phyloP scores from a whole-genome alignment of 2,888 invertebrate species.

The Cremastinae sp. region DNA sequence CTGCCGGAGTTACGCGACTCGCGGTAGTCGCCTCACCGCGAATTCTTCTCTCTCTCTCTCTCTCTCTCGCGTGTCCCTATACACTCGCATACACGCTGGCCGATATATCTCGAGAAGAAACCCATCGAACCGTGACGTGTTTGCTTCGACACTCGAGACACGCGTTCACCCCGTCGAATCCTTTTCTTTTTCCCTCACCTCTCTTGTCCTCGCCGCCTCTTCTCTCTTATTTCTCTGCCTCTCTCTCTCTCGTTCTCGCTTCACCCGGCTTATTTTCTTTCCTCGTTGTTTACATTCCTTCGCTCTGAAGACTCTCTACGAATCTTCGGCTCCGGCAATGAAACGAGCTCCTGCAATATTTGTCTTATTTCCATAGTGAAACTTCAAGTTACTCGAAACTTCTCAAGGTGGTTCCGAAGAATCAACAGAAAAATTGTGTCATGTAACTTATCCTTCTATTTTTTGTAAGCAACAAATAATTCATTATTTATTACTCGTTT shows the following conservation, averaged over 20 bases:
- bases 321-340: too few species aligned
- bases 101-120: constrained; percentile 45
- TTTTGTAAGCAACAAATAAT: too few species aligned
- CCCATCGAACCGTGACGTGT: constrained; percentile 55
- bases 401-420: too few species aligned
- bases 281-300: constrained; percentile 32
- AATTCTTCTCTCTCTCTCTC: constrained; percentile 44
- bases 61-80: too few species aligned
- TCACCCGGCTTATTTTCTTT: background rate
- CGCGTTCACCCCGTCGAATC: constrained; percentile 40
- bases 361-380: too few species aligned
- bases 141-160: constrained; percentile 59
- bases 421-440: too few species aligned
- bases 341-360: too few species aligned
- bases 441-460: too few species aligned
- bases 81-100: too few species aligned
- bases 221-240: background rate
- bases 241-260: constrained; percentile 31
- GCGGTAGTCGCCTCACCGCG: constrained; percentile 46
- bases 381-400: too few species aligned
- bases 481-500: too few species aligned
- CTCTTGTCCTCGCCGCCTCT: too few species aligned
- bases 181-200: constrained; percentile 13
- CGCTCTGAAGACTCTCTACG: constrained; percentile 10
- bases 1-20: constrained; percentile 60